Percentiles rank a stretch among this genome's conserved stretches.
These are phyloP conservation scores for Operophtera brumata DNA, from an alignment of 2,888 invertebrate genomes.

Conservation along the genomic window DNA sequence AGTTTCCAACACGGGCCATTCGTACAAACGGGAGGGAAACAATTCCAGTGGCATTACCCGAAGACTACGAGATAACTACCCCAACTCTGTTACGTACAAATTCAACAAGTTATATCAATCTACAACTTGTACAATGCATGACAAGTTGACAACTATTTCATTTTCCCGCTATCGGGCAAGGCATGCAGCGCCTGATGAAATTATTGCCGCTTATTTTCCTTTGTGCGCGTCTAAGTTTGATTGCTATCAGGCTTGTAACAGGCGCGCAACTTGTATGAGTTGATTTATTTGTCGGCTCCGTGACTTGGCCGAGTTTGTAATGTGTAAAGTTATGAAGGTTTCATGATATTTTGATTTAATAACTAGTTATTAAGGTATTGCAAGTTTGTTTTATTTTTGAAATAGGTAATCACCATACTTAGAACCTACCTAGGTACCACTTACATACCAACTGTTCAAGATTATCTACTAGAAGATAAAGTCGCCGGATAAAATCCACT, in stretches of 20 bases:
- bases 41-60: constrained; percentile 5
- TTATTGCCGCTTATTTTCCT: constrained; percentile 20
- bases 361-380: neutral
- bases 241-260: constrained; percentile 17
- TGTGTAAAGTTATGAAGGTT: constrained; percentile 11
- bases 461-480: no score
- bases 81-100: constrained; percentile 16
- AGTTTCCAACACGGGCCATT: constrained; percentile 8
- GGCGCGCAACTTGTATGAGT: constrained; percentile 17
- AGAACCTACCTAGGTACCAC: no score
- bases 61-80: constrained; percentile 12
- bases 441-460: no score
- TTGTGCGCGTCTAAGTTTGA: constrained; percentile 16
- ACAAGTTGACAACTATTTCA: constrained; percentile 15
- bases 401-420: neutral
- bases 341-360: constrained; percentile 15
- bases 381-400: neutral
- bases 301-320: constrained; percentile 12
- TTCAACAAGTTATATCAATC: constrained; percentile 23
- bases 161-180: constrained; percentile 6
- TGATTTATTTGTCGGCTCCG: constrained; percentile 13
- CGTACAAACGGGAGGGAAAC: neutral
- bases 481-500: neutral
- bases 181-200: constrained; percentile 23
- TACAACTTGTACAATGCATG: constrained; percentile 7